Evolutionary conservation across 1,140 invertebrate genomes (phyloP), one percentile per base, ranked within the genome.

Genomic region (Drosophila truncata): DNA sequence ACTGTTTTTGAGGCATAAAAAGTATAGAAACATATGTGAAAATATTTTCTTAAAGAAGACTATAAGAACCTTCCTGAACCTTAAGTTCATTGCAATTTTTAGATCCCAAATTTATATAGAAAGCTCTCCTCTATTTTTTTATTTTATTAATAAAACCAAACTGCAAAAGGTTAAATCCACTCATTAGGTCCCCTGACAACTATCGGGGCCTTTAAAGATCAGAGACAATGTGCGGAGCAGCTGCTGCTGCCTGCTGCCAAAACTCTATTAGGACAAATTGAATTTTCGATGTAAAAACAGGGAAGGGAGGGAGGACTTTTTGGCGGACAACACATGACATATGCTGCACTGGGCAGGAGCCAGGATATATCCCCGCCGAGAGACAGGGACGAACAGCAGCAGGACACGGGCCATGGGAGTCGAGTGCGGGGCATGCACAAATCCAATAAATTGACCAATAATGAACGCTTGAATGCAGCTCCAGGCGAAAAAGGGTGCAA

Each of bases 401-500:
- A 52, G 35, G 37, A 71, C 44, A 54, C 31, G 20, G 20, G 18
- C 50, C 50, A 41, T 57, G 29, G 57, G 37, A 64, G 55, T 37
- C 25, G 44, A 59, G 57, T 75, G 77, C 49, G 65, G 73, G 65
- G 73, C 78, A 82, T 87, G 80, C 78, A 87, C 87, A 87, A 91
- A 87, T 91, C 88, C 88, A 91, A 91, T 91, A 91, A 91, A 91
- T 91, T 91, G 88, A 91, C 88, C 88, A 91, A 91, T 87, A 91
- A 91, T 91, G 83, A 91, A 91, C 80, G 87, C 75, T 91, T 82
- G 65, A 84, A 86, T 73, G 74, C 82, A 83, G 69, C 66, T 70
- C 57, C 44, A 50, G 64, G 50, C 41, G 47, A 31, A 16, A 66
- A 41, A 57, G 41, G 63, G n/a, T 18, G 35, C 13, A 25, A 46